These are phyloP conservation scores for Sander vitreus DNA, from an alignment of 2,113 vertebrate species.

Conservation along the genomic window DNA sequence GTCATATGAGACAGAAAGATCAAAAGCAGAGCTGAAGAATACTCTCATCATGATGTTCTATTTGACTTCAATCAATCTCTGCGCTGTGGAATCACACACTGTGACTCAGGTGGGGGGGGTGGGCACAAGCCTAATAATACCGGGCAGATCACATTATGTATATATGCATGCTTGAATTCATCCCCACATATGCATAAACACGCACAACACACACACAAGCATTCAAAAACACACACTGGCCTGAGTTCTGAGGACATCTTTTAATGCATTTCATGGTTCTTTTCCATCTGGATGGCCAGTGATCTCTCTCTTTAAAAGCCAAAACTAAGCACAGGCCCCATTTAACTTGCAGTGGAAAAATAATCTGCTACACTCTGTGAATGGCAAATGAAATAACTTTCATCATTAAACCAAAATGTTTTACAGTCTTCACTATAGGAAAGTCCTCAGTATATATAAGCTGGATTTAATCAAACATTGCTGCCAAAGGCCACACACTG, in stretches of 20 bases:
- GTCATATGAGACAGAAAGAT: constrained; percentile 69
- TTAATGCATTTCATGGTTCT: constrained; percentile 52
- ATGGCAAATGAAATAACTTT: constrained; percentile 55
- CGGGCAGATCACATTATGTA: constrained; percentile 16
- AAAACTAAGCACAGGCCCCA: constrained; percentile 36
- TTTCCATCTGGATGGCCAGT: constrained; percentile 38
- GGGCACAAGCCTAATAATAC: constrained; percentile 32
- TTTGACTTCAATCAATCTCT: constrained; percentile 64
- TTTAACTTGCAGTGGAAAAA: constrained; percentile 39
- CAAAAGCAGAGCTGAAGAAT: constrained; percentile 67
- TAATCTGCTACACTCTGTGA: constrained; percentile 23
- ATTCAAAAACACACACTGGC: constrained; percentile 24
- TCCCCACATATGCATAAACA: constrained; percentile 5
- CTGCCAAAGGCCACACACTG: constrained; percentile 26
- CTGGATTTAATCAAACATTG: constrained; percentile 49
- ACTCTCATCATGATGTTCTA: constrained; percentile 66
- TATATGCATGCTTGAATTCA: constrained; percentile 33
- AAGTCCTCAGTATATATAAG: constrained; percentile 21
- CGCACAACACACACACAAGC: constrained; percentile 1
- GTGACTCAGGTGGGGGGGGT: constrained; percentile 7
- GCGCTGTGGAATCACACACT: constrained; percentile 48
- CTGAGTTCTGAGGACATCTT: constrained; percentile 38
- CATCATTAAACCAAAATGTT: constrained; percentile 56
- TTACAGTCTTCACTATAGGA: constrained; percentile 33
- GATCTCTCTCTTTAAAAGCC: constrained; percentile 43